Percentiles rank a stretch among this genome's conserved stretches.
Evolutionary conservation across 2,888 invertebrate genomes (phyloP).

Genomic region (Stenoptilia bipunctidactyla): DNA sequence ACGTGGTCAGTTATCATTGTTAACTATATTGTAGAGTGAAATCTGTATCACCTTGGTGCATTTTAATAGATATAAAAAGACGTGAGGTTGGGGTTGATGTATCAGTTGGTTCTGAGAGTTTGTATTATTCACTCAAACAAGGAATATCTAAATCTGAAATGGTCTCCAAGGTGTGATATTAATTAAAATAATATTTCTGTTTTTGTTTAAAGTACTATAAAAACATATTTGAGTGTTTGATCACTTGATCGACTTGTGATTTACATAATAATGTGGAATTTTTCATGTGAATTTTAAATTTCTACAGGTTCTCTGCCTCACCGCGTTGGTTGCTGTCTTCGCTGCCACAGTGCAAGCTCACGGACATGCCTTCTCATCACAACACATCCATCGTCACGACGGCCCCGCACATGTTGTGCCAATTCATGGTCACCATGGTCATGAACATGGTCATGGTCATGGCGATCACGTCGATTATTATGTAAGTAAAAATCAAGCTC

Average conservation of each 20-base stretch:
- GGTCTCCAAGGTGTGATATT: slow-evolving; percentile 43
- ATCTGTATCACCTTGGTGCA: slow-evolving; percentile 54
- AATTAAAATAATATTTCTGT: background rate
- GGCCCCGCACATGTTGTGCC: slow-evolving; percentile 21
- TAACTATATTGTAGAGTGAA: slow-evolving; percentile 35
- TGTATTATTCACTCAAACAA: slow-evolving; percentile 27
- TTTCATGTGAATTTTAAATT: too few relatives aligned
- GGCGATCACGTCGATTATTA: slow-evolving; percentile 9
- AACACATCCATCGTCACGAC: slow-evolving; percentile 23
- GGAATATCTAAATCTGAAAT: slow-evolving; percentile 28
- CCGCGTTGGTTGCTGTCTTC: slow-evolving; percentile 12
- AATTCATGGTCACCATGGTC: slow-evolving; percentile 13
- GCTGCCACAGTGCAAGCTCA: slow-evolving; percentile 16
- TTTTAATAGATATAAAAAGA: slow-evolving; percentile 56
- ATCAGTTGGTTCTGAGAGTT: slow-evolving; percentile 42
- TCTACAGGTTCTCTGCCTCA: slow-evolving; percentile 15
- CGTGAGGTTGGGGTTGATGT: slow-evolving; percentile 30
- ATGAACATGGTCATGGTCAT: slow-evolving; percentile 5
- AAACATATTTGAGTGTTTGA: too few relatives aligned
- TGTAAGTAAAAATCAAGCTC: too few relatives aligned
- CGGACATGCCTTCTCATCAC: slow-evolving; percentile 22
- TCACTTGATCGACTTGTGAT: too few relatives aligned
- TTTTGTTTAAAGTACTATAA: too few relatives aligned
- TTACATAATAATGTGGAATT: too few relatives aligned
- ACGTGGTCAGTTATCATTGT: background rate